These are phyloP conservation scores for Anser brachyrhynchus DNA, from an alignment of 2,113 vertebrate genomes.

Conservation along the genomic window DNA sequence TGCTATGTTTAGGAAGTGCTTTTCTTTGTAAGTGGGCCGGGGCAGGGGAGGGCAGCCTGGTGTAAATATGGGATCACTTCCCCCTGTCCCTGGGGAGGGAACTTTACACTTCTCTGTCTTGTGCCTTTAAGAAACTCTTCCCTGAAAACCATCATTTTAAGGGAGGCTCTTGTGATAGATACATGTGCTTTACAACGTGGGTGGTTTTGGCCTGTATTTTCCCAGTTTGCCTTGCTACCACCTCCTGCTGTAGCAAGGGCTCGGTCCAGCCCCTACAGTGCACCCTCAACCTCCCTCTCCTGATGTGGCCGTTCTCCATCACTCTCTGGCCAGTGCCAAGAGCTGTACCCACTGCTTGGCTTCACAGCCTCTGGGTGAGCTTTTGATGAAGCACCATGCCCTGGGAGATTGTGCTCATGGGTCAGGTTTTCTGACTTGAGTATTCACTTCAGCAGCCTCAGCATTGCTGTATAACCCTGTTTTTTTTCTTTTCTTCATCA, in stretches of 20 bases:
- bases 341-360: neutral
- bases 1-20: neutral
- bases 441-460: neutral
- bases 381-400: neutral
- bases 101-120: neutral
- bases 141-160: neutral
- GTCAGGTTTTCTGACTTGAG: neutral
- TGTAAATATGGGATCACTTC: neutral
- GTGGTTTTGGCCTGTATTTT: neutral
- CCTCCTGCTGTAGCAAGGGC: neutral
- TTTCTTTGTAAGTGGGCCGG: neutral
- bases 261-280: neutral
- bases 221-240: neutral
- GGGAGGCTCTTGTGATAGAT: neutral
- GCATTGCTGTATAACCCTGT: rapidly evolving
- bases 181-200: neutral
- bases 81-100: neutral
- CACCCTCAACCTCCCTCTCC: neutral
- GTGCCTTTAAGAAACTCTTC: neutral
- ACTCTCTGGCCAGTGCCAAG: neutral
- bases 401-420: neutral
- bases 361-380: neutral
- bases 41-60: neutral
- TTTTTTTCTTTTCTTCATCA: neutral
- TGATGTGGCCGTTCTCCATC: neutral